phyloP scores from a whole-genome alignment of 2,797 vertebrate genomes.

The Mormyrus proboscirostris region DNA sequence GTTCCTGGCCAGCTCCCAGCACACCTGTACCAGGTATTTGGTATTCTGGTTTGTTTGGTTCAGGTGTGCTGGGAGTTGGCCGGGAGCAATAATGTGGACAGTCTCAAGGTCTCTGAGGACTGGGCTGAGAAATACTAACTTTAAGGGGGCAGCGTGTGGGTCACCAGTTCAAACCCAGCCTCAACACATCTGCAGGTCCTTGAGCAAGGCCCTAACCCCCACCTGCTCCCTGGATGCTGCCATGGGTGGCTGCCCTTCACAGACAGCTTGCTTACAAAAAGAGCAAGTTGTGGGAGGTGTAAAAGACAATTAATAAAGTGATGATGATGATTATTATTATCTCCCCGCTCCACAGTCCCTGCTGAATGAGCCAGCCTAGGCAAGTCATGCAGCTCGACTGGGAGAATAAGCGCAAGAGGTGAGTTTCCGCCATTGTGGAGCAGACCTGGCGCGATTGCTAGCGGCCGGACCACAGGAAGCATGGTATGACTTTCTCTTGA shows the following conservation, averaged over 20 bases:
- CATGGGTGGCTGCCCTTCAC: no score
- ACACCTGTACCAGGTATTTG: background rate
- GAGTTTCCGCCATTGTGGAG: constrained; percentile 98
- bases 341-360: constrained; percentile 78
- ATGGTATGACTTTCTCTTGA: background rate
- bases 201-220: no score
- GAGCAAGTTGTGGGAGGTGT: no score
- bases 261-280: no score
- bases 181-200: no score
- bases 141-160: constrained; percentile 48
- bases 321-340: constrained; percentile 63
- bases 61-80: background rate
- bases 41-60: background rate
- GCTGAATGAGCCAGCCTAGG: constrained; percentile 91
- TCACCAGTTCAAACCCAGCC: no score
- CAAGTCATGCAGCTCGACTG: constrained; percentile 85
- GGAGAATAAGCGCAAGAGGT: constrained; percentile 98
- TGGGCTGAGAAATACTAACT: background rate
- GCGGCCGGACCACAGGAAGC: constrained; percentile 69
- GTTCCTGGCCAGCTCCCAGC: background rate
- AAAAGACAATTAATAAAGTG: no score
- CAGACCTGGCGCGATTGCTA: constrained; percentile 99
- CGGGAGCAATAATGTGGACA: background rate
- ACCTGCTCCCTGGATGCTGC: no score
- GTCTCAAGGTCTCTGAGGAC: background rate